These are phyloP conservation scores for Phyllotreta striolata DNA, from an alignment of 2,888 invertebrate genomes.

Conservation along the genomic window DNA sequence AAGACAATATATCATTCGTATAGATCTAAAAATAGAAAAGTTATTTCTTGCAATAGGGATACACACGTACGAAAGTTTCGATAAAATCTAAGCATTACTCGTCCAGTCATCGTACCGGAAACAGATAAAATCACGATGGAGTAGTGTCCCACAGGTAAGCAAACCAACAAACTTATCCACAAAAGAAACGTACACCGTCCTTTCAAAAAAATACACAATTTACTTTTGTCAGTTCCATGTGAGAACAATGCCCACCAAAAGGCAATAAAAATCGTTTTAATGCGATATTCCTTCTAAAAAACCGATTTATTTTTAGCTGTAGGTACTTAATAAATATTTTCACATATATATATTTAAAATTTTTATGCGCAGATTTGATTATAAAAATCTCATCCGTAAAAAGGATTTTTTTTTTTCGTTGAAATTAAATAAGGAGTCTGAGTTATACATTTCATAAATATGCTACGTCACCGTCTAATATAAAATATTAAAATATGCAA, in stretches of 20 bases:
- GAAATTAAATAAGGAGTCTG: too few species aligned
- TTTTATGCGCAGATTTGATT: too few species aligned
- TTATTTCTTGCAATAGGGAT: conserved; percentile 31
- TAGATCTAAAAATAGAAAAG: conserved; percentile 23
- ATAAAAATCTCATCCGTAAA: too few species aligned
- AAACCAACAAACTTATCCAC: conserved; percentile 25
- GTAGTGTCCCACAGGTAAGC: conserved; percentile 31
- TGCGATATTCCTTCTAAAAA: too few species aligned
- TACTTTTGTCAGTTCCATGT: conserved; percentile 20
- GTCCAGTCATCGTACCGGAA: conserved; percentile 33
- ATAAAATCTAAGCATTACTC: conserved; percentile 31
- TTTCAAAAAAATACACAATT: conserved; percentile 25
- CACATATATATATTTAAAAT: too few species aligned
- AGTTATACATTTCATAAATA: conserved; percentile 35
- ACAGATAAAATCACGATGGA: conserved; percentile 29
- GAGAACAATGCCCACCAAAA: conserved; percentile 4
- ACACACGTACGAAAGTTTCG: conserved; percentile 31
- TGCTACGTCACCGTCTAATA: conserved; percentile 35
- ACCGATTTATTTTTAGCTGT: too few species aligned
- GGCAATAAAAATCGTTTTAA: too few species aligned
- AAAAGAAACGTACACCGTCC: conserved; percentile 29
- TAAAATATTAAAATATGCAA: conserved; percentile 58
- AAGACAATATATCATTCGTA: conserved; percentile 5
- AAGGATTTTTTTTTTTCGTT: too few species aligned
- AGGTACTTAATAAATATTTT: too few species aligned